These are phyloP conservation scores for Falco punctatus DNA, from an alignment of 2,113 vertebrate species.

Conservation along the genomic window DNA sequence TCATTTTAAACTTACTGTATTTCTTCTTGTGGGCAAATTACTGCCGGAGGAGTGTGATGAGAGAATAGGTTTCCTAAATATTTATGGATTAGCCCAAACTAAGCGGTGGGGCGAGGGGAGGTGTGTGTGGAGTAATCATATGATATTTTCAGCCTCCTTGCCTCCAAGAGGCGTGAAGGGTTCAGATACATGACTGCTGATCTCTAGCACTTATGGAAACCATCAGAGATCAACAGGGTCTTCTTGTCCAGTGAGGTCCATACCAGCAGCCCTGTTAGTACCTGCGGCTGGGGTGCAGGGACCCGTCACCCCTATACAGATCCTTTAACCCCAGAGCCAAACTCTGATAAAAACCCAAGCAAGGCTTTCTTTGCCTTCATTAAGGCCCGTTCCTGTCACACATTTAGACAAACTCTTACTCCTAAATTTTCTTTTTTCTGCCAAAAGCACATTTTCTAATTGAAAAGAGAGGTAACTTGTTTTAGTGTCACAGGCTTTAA, in stretches of 20 bases:
- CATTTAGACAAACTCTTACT: neutral
- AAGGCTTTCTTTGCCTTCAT: neutral
- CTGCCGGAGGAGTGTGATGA: neutral
- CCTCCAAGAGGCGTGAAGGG: neutral
- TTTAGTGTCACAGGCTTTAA: constrained; percentile 40
- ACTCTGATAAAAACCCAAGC: neutral
- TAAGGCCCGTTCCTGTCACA: neutral
- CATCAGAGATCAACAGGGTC: neutral
- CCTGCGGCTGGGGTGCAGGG: neutral
- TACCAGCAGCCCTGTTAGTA: accelerated
- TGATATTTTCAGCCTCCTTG: neutral
- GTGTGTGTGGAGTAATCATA: too few relatives aligned
- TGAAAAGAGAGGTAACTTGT: constrained; percentile 28
- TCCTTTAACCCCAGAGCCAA: neutral
- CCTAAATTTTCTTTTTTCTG: neutral
- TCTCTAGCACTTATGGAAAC: neutral
- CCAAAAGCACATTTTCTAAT: constrained; percentile 5
- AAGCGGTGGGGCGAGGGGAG: too few relatives aligned
- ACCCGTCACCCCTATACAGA: neutral
- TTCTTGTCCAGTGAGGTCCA: neutral
- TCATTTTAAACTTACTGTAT: neutral
- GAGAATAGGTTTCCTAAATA: neutral
- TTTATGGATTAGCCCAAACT: neutral
- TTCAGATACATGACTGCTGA: neutral
- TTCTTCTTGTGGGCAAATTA: neutral